Evolutionary conservation across 1,140 invertebrate species (phyloP).

Genomic region (Drosophila simulans): DNA sequence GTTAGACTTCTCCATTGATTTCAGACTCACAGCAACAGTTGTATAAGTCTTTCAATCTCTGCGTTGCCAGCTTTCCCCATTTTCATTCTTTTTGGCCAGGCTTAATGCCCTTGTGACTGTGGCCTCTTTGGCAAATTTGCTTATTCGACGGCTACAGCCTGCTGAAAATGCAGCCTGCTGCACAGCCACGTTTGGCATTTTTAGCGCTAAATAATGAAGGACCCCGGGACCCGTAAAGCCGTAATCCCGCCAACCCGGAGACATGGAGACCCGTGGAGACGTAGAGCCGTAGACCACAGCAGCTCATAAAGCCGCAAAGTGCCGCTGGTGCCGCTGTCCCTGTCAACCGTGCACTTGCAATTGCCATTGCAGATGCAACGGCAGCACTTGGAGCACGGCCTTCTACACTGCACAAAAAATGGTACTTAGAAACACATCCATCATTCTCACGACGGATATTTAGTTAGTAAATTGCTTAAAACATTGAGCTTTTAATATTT

Average conservation of each 20-base stretch:
- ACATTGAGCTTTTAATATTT: too few relatives aligned
- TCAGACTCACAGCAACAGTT: too few relatives aligned
- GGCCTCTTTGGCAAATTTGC: slow-evolving; percentile 11
- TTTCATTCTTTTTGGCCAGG: background rate
- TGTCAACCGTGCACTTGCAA: slow-evolving; percentile 17
- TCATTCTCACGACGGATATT: too few relatives aligned
- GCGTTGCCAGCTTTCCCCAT: background rate
- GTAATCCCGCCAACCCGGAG: background rate
- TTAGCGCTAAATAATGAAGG: slow-evolving; percentile 47
- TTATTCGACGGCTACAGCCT: background rate
- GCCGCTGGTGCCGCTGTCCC: slow-evolving; percentile 3
- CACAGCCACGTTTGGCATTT: slow-evolving; percentile 7
- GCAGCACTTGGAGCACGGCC: slow-evolving; percentile 6
- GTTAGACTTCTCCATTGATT: too few relatives aligned
- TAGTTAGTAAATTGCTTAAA: too few relatives aligned
- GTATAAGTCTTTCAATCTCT: background rate
- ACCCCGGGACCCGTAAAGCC: background rate
- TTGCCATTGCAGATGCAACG: slow-evolving; percentile 4
- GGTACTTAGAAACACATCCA: background rate
- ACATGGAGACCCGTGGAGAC: too few relatives aligned
- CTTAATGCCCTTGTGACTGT: background rate
- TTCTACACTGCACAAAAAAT: background rate
- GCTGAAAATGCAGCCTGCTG: background rate
- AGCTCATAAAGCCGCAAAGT: slow-evolving; percentile 53
- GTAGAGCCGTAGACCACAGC: background rate